Base-by-base conservation (phyloP, 2,797 vertebrate species). In the Basileuterus tristriatus region DNA sequence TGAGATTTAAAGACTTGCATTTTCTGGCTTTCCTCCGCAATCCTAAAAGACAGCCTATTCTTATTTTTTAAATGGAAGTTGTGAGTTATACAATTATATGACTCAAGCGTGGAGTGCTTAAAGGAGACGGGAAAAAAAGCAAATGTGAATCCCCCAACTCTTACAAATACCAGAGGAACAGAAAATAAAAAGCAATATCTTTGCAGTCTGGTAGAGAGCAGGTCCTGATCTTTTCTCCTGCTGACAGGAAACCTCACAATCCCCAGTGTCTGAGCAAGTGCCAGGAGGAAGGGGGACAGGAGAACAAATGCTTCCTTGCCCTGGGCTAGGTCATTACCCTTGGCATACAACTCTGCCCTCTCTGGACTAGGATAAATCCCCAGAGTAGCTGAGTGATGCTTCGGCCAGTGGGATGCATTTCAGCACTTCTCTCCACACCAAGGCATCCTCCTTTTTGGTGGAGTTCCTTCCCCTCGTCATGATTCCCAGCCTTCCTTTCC, bases 1-100 rank as follows among this genome's bases (percentile, higher is more conserved):
- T 56, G 74, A 91, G 77, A 89, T 80, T 94, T 86, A 93, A 92
- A 93, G 72, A 55, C 85, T 87, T 49, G 8, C 44, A 41, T 94
- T 96, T 91, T 84, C 86, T 69, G 75, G 47, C 52, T 94, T 92
- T 93, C 83, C 69, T 74, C 74, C 11, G 34, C 91, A 91, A 76
- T 92, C 60, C 68, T 93, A 79, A 87, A 92, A 90, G 74, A 79
- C 59, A 56, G 63, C 37, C 37, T 83, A 69, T 92, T 96, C 69
- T 94, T 77, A 44, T 60, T 92, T 92, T 78, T 75, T 79, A 77
- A 96, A 88, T 92, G 76, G 79, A 90, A 93, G 77, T 62, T 96
- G 77, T 72, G 89, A 94, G 89, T 93, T 97, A 76, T 49, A 84
- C 83, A 91, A 87, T 90, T 86, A 93, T 47, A 78, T 82, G 87